Percentiles rank a stretch among this genome's conserved stretches.
Conservation (phyloP, 1,140 invertebrate genomes). For the Leucophenga varia region DNA sequence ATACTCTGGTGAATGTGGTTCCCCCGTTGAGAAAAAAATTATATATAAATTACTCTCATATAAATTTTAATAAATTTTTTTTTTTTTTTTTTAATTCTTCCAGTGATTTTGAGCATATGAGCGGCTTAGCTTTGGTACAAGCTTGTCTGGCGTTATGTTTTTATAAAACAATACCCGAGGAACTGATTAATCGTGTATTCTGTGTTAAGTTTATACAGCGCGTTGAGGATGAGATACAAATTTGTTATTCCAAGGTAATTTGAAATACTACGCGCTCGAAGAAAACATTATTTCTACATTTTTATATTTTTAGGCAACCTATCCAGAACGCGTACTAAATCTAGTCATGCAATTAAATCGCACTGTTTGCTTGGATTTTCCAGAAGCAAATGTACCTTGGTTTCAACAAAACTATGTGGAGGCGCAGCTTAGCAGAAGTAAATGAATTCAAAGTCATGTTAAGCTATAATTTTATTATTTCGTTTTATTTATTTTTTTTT, state of each 20-base stretch:
- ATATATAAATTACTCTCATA: too few species aligned
- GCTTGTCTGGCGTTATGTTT: slow-evolving; percentile 57
- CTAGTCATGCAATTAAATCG: slow-evolving; percentile 65
- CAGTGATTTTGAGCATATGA: slow-evolving; percentile 59
- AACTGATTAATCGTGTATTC: slow-evolving; percentile 60
- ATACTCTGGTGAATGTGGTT: too few species aligned
- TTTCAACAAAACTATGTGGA: slow-evolving; percentile 67
- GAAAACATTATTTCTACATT: slow-evolving; percentile 3
- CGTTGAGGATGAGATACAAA: slow-evolving; percentile 59
- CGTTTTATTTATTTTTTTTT: slow-evolving; percentile 22
- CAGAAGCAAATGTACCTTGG: slow-evolving; percentile 65
- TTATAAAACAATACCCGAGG: slow-evolving; percentile 57
- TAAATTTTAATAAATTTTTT: background rate
- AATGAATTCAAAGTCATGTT: background rate
- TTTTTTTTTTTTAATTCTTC: background rate
- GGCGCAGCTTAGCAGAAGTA: slow-evolving; percentile 54
- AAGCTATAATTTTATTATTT: background rate
- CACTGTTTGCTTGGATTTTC: slow-evolving; percentile 65
- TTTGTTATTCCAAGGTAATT: slow-evolving; percentile 58
- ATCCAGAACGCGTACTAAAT: slow-evolving; percentile 59
- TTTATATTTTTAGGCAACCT: slow-evolving; percentile 55
- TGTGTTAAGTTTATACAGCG: slow-evolving; percentile 61
- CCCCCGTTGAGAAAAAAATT: too few species aligned
- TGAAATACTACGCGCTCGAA: slow-evolving; percentile 7
- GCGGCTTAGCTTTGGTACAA: slow-evolving; percentile 57